Base-by-base conservation (phyloP, 2,797 vertebrate genomes). In the Eleutherodactylus coqui region DNA sequence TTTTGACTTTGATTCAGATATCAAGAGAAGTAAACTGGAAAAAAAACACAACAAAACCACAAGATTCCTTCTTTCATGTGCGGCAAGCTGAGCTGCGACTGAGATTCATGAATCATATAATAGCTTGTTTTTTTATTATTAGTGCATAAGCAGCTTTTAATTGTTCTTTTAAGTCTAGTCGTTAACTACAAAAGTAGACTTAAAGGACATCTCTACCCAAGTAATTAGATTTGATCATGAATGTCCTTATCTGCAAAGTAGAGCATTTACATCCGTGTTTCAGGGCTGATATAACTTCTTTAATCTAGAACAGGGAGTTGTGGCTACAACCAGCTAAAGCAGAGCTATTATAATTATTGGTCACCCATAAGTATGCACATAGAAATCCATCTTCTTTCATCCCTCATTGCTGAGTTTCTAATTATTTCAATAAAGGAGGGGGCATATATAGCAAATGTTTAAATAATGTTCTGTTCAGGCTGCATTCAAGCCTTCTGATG, bases 131-230 rank as follows among this genome's bases (percentile, higher is more conserved):
- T 76, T 9, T 13, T 17, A 43, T 47, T 67, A 34, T 45, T 19
- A 72, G 29, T 24, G 24, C 21, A 64, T 34, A 85, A 79, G 36
- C 83, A 69, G 38, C 11, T 85, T 24, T 79, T 79, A 70, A 85
- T 85, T 76, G 41, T 43, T 73, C 29, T 36, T 45, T 43, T 69
- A 78, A 78, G 60, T 36, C 34, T n/a, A 24, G 14, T 38, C 49
- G 77, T 76, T 53, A 36, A 45, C 43, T 67, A 36, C 24, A 53
- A 36, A 41, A 38, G 43, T 55, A 49, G 38, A 4, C 34, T 69
- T 79, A 47, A 79, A 69, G 64, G 32, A 19, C 64, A 69, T 38
- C 64, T 36, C 62, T 2, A 67, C 32, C 32, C 32, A 9, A 9
- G 34, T 38, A 69, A 69, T 38, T 69, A 69, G 17, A 38, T 69